Evolutionary conservation across 2,797 vertebrate genomes (phyloP).

Genomic region (Nannoperca australis): DNA sequence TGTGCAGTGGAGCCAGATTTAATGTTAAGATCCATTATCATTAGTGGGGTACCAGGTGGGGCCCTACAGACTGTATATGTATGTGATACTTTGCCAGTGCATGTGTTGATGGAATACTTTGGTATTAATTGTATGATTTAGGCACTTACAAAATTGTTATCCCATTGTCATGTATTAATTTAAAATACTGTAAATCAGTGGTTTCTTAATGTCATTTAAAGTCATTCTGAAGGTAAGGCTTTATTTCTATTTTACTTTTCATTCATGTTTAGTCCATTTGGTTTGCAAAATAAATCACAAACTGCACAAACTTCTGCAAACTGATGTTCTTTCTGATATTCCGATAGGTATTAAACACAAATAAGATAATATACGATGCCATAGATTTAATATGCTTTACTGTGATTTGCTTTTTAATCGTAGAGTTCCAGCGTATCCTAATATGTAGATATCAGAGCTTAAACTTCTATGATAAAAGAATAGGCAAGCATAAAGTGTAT

Average conservation of each 20-base stretch:
- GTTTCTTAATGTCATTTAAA: background rate
- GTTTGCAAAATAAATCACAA: background rate
- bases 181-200: background rate
- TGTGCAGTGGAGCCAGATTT: background rate
- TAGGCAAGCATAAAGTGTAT: background rate
- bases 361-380: background rate
- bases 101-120: background rate
- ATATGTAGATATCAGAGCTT: background rate
- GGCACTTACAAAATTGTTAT: no score
- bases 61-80: background rate
- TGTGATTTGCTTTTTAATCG: conserved; percentile 16
- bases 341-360: conserved; percentile 15
- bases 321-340: conserved; percentile 5
- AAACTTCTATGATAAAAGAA: background rate
- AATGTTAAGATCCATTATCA: background rate
- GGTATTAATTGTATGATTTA: no score
- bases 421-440: conserved; percentile 3
- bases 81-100: background rate
- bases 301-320: no score
- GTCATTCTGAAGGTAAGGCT: background rate
- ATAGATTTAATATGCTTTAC: conserved; percentile 1
- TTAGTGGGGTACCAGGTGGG: background rate
- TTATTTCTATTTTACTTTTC: background rate
- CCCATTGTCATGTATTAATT: background rate
- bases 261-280: background rate